These are phyloP conservation scores for Papilio aristodemus DNA, from an alignment of 1,140 invertebrate species.

Conservation along the genomic window DNA sequence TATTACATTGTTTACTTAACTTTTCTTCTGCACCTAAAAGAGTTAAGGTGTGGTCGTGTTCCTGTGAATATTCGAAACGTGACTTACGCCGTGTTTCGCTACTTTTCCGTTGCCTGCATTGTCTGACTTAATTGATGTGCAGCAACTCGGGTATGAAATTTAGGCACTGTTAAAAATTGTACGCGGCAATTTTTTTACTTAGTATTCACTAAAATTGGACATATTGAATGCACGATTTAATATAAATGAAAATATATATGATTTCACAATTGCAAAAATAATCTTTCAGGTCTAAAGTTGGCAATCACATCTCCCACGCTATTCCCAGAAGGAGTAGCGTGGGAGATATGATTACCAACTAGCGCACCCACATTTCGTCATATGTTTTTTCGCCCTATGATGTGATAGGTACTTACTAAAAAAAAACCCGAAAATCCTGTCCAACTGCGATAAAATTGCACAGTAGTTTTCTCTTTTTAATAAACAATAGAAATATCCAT, in stretches of 20 bases:
- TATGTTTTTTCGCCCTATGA: too few relatives aligned
- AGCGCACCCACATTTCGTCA: too few relatives aligned
- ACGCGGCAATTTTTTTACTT: background rate
- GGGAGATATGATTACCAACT: too few relatives aligned
- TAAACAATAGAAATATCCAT: background rate
- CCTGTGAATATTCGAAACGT: slow-evolving; percentile 11
- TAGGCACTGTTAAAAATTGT: background rate
- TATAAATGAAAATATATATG: background rate
- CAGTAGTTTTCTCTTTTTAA: too few relatives aligned
- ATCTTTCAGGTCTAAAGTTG: background rate
- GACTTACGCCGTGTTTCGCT: slow-evolving; percentile 3
- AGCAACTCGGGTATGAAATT: background rate
- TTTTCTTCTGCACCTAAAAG: background rate
- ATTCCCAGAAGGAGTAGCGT: too few relatives aligned
- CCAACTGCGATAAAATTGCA: too few relatives aligned
- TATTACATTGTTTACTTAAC: background rate
- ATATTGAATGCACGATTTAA: background rate
- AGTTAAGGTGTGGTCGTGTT: background rate
- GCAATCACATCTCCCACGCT: too few relatives aligned
- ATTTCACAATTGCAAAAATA: too few relatives aligned
- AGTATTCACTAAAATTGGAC: background rate
- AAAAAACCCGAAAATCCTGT: too few relatives aligned
- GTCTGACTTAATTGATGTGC: slow-evolving; percentile 3
- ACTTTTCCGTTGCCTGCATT: background rate
- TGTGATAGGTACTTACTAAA: too few relatives aligned